These are phyloP conservation scores for Ellobium chinense DNA, from an alignment of 2,888 invertebrate genomes.

Conservation along the genomic window DNA sequence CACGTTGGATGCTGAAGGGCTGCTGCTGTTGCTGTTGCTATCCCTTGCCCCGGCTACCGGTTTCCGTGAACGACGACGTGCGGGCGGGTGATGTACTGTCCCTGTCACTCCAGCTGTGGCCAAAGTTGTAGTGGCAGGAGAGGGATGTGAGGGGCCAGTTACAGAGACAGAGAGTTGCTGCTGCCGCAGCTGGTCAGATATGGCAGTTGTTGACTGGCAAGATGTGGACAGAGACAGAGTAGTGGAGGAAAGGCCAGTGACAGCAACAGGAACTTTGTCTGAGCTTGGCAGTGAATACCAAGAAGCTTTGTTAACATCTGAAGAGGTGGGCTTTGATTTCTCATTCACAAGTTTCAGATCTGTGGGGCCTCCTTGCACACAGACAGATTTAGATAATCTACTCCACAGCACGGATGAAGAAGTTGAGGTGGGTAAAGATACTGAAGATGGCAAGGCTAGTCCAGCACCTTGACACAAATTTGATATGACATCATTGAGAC, in stretches of 20 bases:
- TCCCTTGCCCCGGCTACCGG: background rate
- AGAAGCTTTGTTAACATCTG: background rate
- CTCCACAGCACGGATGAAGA: constrained; percentile 27
- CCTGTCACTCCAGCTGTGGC: background rate
- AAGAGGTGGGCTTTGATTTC: constrained; percentile 6
- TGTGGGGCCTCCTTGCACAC: background rate
- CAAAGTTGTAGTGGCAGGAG: background rate
- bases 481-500: constrained; percentile 64
- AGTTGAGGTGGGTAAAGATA: background rate
- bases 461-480: constrained; percentile 59
- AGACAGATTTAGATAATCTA: background rate
- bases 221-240: background rate
- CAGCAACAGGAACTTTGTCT: background rate
- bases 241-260: background rate
- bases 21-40: constrained; percentile 32
- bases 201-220: constrained; percentile 6
- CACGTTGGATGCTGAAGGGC: background rate
- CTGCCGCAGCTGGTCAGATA: background rate
- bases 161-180: constrained; percentile 11
- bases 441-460: background rate
- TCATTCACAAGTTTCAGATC: background rate
- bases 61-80: constrained; percentile 20
- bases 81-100: constrained; percentile 28
- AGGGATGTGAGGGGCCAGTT: too few relatives aligned
- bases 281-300: constrained; percentile 15